phyloP scores from a whole-genome alignment of 2,888 invertebrate genomes.

The Pachydiplax longipennis region DNA sequence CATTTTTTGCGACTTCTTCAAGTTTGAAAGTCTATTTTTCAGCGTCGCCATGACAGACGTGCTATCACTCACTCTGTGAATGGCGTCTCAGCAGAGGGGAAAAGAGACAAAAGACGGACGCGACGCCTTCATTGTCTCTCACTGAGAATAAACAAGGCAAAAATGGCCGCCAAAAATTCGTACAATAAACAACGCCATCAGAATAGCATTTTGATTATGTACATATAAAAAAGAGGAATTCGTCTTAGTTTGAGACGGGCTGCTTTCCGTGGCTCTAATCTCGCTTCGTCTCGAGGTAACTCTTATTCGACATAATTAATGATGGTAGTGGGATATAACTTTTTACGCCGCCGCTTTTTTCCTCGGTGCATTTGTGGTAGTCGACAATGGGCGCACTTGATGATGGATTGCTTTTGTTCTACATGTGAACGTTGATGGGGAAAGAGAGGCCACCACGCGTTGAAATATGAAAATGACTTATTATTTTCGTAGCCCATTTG shows the following conservation, averaged over 20 bases:
- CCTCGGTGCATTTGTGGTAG: constrained; percentile 22
- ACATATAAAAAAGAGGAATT: background rate
- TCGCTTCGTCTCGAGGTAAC: background rate
- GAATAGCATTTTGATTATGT: background rate
- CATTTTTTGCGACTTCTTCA: constrained; percentile 11
- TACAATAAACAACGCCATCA: background rate
- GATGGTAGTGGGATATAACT: constrained; percentile 37
- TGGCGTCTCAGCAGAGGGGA: background rate
- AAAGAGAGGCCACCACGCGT: background rate
- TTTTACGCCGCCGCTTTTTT: background rate
- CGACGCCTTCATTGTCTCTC: constrained; percentile 5
- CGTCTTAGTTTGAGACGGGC: background rate
- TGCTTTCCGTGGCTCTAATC: background rate
- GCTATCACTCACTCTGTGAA: constrained; percentile 14
- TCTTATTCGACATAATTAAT: constrained; percentile 41
- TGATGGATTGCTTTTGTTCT: constrained; percentile 43
- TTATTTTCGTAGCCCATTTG: background rate
- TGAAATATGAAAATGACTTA: background rate
- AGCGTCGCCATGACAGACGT: constrained; percentile 15
- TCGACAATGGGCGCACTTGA: constrained; percentile 16
- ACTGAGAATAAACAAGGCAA: constrained; percentile 9
- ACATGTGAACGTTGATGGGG: background rate
- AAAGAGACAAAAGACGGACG: background rate
- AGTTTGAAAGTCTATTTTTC: constrained; percentile 42
- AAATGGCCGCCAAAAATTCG: background rate